Conservation (phyloP, 2,797 vertebrate species). For the Crax fasciolata region DNA sequence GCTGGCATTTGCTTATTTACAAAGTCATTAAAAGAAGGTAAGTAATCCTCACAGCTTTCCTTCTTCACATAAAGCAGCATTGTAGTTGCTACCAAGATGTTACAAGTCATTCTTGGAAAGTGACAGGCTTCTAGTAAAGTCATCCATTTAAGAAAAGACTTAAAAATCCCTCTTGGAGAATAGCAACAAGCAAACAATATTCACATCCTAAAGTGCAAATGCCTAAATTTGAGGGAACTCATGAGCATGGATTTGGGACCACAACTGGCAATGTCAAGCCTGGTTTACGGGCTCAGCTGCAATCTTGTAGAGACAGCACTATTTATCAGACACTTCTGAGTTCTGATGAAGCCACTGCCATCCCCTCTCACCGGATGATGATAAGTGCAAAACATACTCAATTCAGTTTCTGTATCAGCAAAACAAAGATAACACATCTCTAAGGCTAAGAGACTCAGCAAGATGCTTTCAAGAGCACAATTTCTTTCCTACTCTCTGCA, state of each 20-base stretch:
- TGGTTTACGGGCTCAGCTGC: not conserved
- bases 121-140: not conserved
- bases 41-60: not conserved
- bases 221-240: not conserved
- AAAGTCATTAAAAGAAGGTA: not conserved
- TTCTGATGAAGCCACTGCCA: not conserved
- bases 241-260: not conserved
- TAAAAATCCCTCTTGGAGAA: not conserved
- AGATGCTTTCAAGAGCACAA: not conserved
- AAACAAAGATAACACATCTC: not conserved
- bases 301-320: not conserved
- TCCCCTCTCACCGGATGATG: not conserved
- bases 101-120: not conserved
- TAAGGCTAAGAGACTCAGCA: not conserved
- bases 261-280: not conserved
- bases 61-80: not conserved
- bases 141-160: not conserved
- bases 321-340: not conserved
- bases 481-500: not conserved
- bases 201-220: not conserved
- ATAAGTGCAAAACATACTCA: not conserved
- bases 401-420: not conserved
- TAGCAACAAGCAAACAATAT: not conserved
- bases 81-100: not conserved
- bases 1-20: slow-evolving; percentile 24